Evolutionary conservation across 2,888 invertebrate species (phyloP), one percentile per base, ranked within the genome.

Genomic region (Troglohyphantes excavatus): DNA sequence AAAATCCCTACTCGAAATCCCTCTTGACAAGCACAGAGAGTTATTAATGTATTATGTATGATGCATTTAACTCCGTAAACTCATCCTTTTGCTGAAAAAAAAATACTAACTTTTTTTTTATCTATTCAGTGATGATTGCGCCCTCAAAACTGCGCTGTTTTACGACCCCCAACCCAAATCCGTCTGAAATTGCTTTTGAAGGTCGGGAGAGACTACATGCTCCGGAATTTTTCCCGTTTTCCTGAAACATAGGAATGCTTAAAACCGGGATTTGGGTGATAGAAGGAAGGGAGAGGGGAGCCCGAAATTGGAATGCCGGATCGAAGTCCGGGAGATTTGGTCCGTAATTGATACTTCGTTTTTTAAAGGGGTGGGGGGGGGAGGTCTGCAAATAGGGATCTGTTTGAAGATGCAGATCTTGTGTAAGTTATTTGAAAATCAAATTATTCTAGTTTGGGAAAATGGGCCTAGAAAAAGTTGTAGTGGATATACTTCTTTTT

Each of bases 111-210:
- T n/a, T n/a, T n/a, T n/a, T n/a, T n/a, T 53, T 68, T 53, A 46
- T 81, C 68, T 33, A 26, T 39, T 26, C 46, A 43, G 59, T 26
- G 68, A 68, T 85, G 85, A 85, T 85, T 85, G 68, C 76, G 26
- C 65, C 53, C 70, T 84, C 75, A 84, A 84, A 75, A n/a, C 75
- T 75, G 84, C 76, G 76, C 76, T 67, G 67, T 85, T 85, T 85
- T 76, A 85, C 85, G 85, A 85, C 59, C 68, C 85, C 39, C n/a
- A 13, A 29, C n/a, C 17, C n/a, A 75, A 84, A 70, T 26, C 68
- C 21, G 29, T 21, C 63, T 46, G 23, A 85, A 85, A 85, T 85
- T 76, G 68, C 68, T 85, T 85, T 78, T 23, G 84, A 84, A 84
- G 84, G 84, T 82, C 84, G 75, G 67, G 26, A n/a, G n/a, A n/a